Evolutionary conservation across 2,888 invertebrate genomes (phyloP).

Genomic region (Globia sparganii): DNA sequence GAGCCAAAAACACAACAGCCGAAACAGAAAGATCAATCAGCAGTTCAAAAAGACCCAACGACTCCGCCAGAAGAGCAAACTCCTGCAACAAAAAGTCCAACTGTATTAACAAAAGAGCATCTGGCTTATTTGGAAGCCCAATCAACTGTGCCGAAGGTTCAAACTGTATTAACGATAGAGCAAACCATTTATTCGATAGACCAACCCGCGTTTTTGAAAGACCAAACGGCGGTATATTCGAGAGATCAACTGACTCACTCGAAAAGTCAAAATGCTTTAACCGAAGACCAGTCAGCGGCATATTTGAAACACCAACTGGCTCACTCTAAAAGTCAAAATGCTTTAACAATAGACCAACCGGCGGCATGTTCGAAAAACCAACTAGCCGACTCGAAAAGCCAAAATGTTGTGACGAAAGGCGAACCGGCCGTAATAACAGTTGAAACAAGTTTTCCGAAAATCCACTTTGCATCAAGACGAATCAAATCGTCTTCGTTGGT

Average conservation of each 20-base stretch:
- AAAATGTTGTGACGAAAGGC: not conserved
- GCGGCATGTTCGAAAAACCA: constrained; percentile 1
- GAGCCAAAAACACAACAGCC: constrained; percentile 36
- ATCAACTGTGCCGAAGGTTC: not conserved
- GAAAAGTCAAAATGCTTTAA: not conserved
- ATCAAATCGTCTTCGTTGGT: not conserved
- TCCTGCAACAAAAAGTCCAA: constrained; percentile 1
- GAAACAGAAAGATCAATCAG: constrained; percentile 30
- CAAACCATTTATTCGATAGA: not conserved
- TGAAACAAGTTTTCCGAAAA: not conserved
- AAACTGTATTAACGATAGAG: not conserved
- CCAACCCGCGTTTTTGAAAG: not conserved
- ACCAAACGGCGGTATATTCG: constrained; percentile 19
- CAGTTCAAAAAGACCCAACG: not conserved
- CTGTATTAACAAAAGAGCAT: constrained; percentile 1
- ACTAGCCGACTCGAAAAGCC: not conserved
- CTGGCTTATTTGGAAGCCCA: not conserved
- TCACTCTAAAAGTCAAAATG: not conserved
- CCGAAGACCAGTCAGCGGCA: not conserved
- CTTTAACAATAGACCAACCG: not conserved
- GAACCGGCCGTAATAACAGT: not conserved
- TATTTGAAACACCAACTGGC: constrained; percentile 4
- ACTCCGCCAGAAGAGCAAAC: not conserved
- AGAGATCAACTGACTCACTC: constrained; percentile 9
- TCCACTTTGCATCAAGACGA: not conserved